Conservation (phyloP, 2,113 vertebrate species). For the Todiramphus saurophagus region DNA sequence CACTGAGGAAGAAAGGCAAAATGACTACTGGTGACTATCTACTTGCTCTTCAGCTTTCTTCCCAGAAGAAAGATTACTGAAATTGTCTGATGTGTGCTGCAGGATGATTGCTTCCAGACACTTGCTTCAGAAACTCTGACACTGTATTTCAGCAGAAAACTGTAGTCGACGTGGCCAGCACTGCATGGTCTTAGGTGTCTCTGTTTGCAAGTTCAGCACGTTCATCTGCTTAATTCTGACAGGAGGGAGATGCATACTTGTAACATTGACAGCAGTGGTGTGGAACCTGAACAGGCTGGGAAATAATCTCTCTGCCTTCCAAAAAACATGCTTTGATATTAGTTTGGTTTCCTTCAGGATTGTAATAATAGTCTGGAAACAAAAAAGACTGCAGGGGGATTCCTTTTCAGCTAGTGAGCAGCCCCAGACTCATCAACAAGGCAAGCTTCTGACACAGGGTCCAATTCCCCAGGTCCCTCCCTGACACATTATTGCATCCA, state of each 20-base stretch:
- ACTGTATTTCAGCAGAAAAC: neutral
- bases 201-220: neutral
- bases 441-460: neutral
- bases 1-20: neutral
- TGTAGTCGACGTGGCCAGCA: rapidly evolving
- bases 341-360: neutral
- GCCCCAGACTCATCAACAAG: neutral
- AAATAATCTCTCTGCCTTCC: neutral
- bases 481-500: neutral
- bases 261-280: neutral
- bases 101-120: neutral
- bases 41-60: neutral
- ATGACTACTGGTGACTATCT: neutral
- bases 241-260: neutral
- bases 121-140: neutral
- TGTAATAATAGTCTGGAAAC: neutral
- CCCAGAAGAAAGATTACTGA: neutral
- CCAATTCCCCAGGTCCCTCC: neutral
- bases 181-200: neutral
- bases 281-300: neutral
- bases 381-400: neutral
- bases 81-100: neutral
- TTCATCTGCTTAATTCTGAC: neutral
- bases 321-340: neutral
- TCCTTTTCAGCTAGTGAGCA: neutral